Conservation (phyloP, 2,888 invertebrate species). For the Apotomis capreana region DNA sequence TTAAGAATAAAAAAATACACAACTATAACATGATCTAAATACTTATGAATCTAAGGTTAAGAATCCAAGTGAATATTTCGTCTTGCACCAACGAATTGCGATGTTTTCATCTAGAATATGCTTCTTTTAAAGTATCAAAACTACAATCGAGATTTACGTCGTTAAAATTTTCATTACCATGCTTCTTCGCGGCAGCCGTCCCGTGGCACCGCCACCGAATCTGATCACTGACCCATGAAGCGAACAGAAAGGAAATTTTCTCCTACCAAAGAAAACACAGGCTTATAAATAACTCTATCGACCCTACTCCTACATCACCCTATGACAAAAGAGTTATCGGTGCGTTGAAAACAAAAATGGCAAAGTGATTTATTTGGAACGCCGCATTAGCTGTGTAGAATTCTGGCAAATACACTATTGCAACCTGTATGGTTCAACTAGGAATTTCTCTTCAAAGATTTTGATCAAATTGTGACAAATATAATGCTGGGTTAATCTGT, state of each 20-base stretch:
- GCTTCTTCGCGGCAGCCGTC: conserved; percentile 48
- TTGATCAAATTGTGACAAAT: too few species aligned
- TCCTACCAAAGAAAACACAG: conserved; percentile 80
- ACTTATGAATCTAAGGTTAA: too few species aligned
- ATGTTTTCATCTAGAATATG: too few species aligned
- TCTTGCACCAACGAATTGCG: too few species aligned
- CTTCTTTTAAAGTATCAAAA: too few species aligned
- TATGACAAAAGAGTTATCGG: conserved; percentile 84
- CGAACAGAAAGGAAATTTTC: conserved; percentile 82
- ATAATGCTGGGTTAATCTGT: too few species aligned
- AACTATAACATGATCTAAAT: too few species aligned
- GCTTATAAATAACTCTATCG: conserved; percentile 83
- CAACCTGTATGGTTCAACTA: not conserved
- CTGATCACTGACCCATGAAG: conserved; percentile 83
- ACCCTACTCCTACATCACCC: conserved; percentile 80
- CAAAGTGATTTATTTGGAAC: conserved; percentile 76
- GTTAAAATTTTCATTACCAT: conserved; percentile 49
- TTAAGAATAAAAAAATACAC: too few species aligned
- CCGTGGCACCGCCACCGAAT: conserved; percentile 68
- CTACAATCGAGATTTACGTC: not conserved
- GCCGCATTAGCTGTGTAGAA: conserved; percentile 65
- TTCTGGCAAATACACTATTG: conserved; percentile 21
- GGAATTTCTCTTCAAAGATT: not conserved
- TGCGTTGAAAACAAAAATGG: conserved; percentile 84
- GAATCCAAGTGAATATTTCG: too few species aligned